A percentile compares a stretch with the other conserved stretches of the same genome.
phyloP scores from a whole-genome alignment of 2,888 invertebrate species.

The Xylophagus ater region DNA sequence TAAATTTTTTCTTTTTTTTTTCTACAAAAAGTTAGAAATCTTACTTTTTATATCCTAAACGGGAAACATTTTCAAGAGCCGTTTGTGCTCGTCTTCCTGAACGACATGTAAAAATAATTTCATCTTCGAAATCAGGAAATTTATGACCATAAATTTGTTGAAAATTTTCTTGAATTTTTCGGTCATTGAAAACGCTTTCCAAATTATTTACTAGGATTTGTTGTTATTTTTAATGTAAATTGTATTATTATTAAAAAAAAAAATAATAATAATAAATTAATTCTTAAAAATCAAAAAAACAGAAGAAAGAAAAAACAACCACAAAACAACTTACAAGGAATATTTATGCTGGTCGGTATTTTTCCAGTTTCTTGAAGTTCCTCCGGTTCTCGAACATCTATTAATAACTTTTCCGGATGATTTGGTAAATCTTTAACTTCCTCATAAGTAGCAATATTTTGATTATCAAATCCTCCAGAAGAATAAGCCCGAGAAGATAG shows the following conservation, averaged over 20 bases:
- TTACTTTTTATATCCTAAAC: constrained; percentile 52
- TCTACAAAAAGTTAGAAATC: no score
- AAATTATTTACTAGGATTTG: constrained; percentile 6
- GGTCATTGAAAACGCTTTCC: constrained; percentile 2
- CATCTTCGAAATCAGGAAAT: constrained; percentile 45
- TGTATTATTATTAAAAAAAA: background rate
- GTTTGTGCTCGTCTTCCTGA: constrained; percentile 50
- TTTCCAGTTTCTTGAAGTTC: constrained; percentile 59
- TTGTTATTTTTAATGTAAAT: background rate
- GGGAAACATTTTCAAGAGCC: constrained; percentile 46
- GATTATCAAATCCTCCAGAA: background rate
- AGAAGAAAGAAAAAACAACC: background rate
- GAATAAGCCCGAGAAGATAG: no score
- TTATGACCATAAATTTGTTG: constrained; percentile 40
- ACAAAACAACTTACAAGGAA: constrained; percentile 50
- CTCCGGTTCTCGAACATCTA: constrained; percentile 66
- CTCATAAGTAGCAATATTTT: constrained; percentile 25
- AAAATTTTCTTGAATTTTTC: constrained; percentile 39
- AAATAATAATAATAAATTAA: background rate
- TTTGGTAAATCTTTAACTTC: constrained; percentile 41
- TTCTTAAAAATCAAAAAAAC: background rate
- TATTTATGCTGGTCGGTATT: constrained; percentile 63
- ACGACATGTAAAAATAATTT: constrained; percentile 53
- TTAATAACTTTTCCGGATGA: constrained; percentile 44
- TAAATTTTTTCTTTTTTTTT: no score